These are phyloP conservation scores for Atrina japonica DNA, from an alignment of 2,888 invertebrate genomes.

Conservation along the genomic window DNA sequence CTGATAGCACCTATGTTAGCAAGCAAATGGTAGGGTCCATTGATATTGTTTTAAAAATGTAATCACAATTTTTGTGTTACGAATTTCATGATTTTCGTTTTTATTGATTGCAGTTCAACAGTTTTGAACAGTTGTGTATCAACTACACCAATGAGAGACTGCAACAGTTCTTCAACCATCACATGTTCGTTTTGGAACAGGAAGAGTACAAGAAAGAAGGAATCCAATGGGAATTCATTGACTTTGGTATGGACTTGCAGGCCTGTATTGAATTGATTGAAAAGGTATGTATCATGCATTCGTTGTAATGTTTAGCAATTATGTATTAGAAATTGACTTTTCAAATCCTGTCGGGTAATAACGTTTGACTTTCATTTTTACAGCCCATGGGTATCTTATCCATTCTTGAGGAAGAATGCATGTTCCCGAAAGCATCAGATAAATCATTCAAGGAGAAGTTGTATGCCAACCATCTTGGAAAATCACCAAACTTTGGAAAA, in stretches of 20 bases:
- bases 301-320: too few relatives aligned
- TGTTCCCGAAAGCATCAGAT: slow-evolving; percentile 99
- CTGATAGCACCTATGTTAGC: too few relatives aligned
- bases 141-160: slow-evolving; percentile 99
- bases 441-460: slow-evolving; percentile 99
- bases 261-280: slow-evolving; percentile 93
- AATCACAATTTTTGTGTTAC: too few relatives aligned
- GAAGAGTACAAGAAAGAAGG: slow-evolving; percentile 97
- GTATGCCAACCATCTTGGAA: slow-evolving; percentile 99
- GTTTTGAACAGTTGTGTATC: slow-evolving; percentile 99
- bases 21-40: too few relatives aligned
- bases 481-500: slow-evolving; percentile 82
- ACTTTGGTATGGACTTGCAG: slow-evolving; percentile 97
- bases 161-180: slow-evolving; percentile 98
- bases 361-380: too few relatives aligned
- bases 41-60: too few relatives aligned
- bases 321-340: too few relatives aligned
- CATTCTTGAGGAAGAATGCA: slow-evolving; percentile 99
- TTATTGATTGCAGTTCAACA: slow-evolving; percentile 93
- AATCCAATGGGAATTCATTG: slow-evolving; percentile 97
- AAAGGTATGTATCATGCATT: slow-evolving; percentile 67
- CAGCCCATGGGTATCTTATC: slow-evolving; percentile 99
- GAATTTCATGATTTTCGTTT: too few relatives aligned
- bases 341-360: too few relatives aligned
- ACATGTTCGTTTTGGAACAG: slow-evolving; percentile 99